Conservation (phyloP, 2,113 vertebrate genomes). For the Plecturocebus donacophilus region DNA sequence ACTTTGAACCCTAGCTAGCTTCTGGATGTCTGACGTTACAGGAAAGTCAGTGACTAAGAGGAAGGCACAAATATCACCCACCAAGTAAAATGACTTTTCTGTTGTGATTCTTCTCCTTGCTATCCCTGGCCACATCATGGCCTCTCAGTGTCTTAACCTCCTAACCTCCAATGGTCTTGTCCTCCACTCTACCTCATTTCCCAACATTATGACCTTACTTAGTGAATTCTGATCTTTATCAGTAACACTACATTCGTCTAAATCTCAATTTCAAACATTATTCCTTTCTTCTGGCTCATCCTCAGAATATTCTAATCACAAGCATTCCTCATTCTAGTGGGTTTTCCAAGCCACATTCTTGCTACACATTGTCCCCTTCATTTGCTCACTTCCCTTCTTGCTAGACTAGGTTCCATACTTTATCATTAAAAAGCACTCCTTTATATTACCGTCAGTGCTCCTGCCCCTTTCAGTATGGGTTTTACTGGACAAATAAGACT, state of each 20-base stretch:
- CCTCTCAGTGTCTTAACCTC: background rate
- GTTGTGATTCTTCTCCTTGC: background rate
- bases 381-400: background rate
- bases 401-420: background rate
- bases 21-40: background rate
- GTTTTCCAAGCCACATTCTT: background rate
- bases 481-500: background rate
- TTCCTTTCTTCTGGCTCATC: background rate
- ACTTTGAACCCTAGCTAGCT: background rate
- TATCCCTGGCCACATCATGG: background rate
- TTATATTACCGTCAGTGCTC: background rate
- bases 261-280: background rate
- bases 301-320: background rate
- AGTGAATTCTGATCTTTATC: background rate
- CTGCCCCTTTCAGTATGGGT: background rate
- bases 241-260: background rate
- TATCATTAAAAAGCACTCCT: background rate
- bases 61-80: background rate
- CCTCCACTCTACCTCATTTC: background rate
- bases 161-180: background rate
- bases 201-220: background rate
- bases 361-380: too few species aligned
- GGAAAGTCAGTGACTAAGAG: background rate
- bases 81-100: background rate
- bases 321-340: background rate